Evolutionary conservation across 2,888 invertebrate species (phyloP), one percentile per base, ranked within the genome.

Genomic region (Sinhomidia bicolor): DNA sequence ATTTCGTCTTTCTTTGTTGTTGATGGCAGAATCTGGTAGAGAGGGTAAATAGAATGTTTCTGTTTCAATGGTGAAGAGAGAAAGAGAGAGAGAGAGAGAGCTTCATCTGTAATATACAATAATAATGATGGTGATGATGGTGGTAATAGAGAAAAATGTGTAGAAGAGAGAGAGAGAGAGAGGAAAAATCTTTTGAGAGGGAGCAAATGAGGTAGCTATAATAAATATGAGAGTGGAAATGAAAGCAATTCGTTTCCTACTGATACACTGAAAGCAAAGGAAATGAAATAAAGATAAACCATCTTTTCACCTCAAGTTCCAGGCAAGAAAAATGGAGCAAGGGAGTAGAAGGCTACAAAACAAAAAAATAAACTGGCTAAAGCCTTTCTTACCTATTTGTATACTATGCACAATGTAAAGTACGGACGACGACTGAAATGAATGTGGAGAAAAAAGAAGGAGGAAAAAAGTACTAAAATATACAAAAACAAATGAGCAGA

Each of bases 301-400:
- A 83, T 88, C 78, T 88, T 88, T 88, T 83, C 88, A 88, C 88
- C 88, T 88, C 88, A 88, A 83, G 78, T 44, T 83, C 79, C 79
- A 83, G 41, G 87, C 82, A 81, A 81, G 62, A 62, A 54, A 41
- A 80, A 80, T 23, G 51, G 12, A 26, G 84, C 14, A 44, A 84
- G 51, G 36, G 60, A 60, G 47, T 14, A 14, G 80, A 79, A 68
- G 57, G 36, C n/a, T n/a, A n/a, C n/a, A n/a, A 44, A 5, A 41
- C 1, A 57, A 44, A 80, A 79, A 26, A 9, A 26, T 65, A 79
- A 80, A 68, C 74, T 74, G 83, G 71, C 26, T 44, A 57, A 54
- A 78, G 57, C 23, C 57, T 57, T 78, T 9, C 78, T 20, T 7
- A 17, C 23, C 10, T 74, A 44, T 44, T 17, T 17, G 47, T 51